Evolutionary conservation across 1,140 invertebrate species (phyloP).

Genomic region (Euschistus heros): DNA sequence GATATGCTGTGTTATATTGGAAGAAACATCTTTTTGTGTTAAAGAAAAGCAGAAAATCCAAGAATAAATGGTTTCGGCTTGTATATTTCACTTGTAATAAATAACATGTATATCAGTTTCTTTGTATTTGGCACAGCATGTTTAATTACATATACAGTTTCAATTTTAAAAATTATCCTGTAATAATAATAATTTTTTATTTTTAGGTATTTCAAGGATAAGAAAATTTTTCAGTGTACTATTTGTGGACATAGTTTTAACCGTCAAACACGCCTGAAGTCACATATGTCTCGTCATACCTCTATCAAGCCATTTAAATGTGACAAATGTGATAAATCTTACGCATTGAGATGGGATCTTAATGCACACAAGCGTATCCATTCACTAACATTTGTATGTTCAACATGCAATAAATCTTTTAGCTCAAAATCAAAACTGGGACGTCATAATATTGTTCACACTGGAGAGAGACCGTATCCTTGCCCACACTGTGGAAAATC

Average conservation of each 20-base stretch:
- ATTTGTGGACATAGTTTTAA: slow-evolving; percentile 24
- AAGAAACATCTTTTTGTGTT: no score
- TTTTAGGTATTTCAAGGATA: slow-evolving; percentile 16
- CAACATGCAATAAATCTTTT: slow-evolving; percentile 29
- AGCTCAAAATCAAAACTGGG: slow-evolving; percentile 26
- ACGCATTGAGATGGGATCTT: slow-evolving; percentile 35
- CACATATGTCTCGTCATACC: slow-evolving; percentile 27
- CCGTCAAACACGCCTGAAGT: slow-evolving; percentile 24
- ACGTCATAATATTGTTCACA: slow-evolving; percentile 27
- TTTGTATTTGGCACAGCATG: no score
- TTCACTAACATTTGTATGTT: slow-evolving; percentile 35
- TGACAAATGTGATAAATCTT: slow-evolving; percentile 32
- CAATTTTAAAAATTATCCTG: no score
- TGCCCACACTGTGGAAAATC: slow-evolving; percentile 40
- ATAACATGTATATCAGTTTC: no score
- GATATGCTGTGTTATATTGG: no score
- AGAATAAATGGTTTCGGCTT: no score
- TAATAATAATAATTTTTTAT: background rate
- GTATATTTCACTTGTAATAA: no score
- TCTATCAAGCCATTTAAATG: slow-evolving; percentile 32
- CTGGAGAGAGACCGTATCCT: slow-evolving; percentile 40
- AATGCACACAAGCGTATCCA: slow-evolving; percentile 42
- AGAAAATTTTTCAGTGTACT: slow-evolving; percentile 23
- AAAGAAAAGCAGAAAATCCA: no score
- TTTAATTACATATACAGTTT: no score